Conservation (phyloP, 2,113 vertebrate genomes). For the Globicephala melas region DNA sequence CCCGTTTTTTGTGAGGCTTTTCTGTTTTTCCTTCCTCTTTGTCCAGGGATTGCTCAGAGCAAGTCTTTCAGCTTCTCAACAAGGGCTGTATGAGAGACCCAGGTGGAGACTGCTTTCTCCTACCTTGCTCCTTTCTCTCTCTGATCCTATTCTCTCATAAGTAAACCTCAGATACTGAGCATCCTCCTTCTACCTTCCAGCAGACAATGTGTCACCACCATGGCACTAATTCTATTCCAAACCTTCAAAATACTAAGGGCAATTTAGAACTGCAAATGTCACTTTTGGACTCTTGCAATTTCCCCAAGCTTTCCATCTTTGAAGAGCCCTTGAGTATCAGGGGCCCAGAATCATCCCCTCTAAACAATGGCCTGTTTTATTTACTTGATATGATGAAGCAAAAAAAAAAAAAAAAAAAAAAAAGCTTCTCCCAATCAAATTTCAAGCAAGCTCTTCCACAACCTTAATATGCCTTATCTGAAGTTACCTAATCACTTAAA, state of each 20-base stretch:
- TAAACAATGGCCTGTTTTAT: background rate
- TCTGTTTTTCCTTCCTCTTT: background rate
- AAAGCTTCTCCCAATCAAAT: background rate
- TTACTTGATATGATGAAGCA: background rate
- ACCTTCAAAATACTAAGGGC: background rate
- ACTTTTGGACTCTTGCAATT: background rate
- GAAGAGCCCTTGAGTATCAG: background rate
- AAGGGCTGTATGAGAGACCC: background rate
- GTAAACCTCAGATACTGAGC: background rate
- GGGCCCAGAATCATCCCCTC: background rate
- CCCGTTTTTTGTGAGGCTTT: background rate
- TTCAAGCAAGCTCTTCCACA: background rate
- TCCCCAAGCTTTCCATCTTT: background rate
- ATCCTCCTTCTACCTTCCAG: background rate
- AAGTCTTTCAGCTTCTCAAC: background rate
- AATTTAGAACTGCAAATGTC: background rate
- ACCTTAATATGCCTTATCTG: background rate
- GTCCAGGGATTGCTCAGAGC: background rate
- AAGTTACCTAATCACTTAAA: background rate
- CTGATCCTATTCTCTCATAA: background rate
- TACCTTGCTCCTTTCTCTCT: background rate
- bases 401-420: background rate
- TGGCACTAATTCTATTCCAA: background rate
- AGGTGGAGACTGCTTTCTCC: background rate
- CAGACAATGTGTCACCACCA: background rate